Percentiles rank a stretch among this genome's conserved stretches.
Evolutionary conservation across 1,140 invertebrate genomes (phyloP).

Genomic region (Dendrolimus kikuchii): DNA sequence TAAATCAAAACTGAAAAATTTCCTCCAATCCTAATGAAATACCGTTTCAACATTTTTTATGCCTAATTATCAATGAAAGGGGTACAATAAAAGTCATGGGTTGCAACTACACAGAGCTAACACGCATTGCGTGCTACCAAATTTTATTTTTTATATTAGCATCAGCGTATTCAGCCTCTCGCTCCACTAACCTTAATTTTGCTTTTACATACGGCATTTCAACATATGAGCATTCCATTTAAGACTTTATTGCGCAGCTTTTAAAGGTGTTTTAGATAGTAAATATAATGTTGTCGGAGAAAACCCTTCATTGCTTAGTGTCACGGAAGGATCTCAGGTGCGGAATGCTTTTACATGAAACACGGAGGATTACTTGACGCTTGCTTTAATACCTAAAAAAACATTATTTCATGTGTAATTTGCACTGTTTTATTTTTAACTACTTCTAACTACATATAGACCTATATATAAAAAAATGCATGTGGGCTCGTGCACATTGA

Average conservation of each 20-base stretch:
- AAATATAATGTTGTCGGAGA: conserved; percentile 16
- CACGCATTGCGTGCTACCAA: conserved; percentile 30
- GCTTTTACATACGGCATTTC: conserved; percentile 10
- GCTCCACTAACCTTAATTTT: conserved; percentile 46
- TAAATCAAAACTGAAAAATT: too few relatives aligned
- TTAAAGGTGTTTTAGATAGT: conserved; percentile 8
- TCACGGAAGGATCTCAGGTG: conserved; percentile 50
- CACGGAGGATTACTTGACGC: conserved; percentile 40
- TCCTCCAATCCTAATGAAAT: too few relatives aligned
- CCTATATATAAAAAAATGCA: too few relatives aligned
- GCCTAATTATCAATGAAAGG: conserved; percentile 2
- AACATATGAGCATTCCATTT: conserved; percentile 3
- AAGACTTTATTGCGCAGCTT: conserved; percentile 5
- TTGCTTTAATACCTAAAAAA: conserved; percentile 31
- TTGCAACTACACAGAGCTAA: conserved; percentile 6
- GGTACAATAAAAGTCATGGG: neutral
- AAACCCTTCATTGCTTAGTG: conserved; percentile 39
- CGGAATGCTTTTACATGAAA: conserved; percentile 45
- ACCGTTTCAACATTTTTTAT: too few relatives aligned
- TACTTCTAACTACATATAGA: neutral
- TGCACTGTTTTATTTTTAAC: neutral
- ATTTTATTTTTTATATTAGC: conserved; percentile 24
- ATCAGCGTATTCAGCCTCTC: conserved; percentile 38
- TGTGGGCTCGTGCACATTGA: too few relatives aligned
- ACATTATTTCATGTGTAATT: conserved; percentile 17